Evolutionary conservation across 2,888 invertebrate species (phyloP), one percentile per base, ranked within the genome.

Genomic region (Azorinus chamasolen): DNA sequence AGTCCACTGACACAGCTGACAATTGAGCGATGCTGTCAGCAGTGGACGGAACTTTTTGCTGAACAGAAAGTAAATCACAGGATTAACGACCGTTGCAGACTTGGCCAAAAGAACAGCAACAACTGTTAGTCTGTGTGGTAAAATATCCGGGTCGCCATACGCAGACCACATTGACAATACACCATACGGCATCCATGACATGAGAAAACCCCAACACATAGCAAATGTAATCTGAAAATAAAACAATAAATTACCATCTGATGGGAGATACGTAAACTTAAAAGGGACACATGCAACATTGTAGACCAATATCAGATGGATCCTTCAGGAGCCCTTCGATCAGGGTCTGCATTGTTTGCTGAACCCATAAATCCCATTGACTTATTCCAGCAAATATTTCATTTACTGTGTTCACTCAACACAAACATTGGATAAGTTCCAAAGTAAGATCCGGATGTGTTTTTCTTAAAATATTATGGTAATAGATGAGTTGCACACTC

Each of bases 121-220:
- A 0, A 83, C 51, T 10, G 80, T 80, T 14, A 80, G 16, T 16
- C 82, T 22, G 12, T 79, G 39, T 10, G 82, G 82, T 12, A 84
- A 50, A 0, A 46, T 43, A 0, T 55, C 45, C 10, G 61, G 32
- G 12, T 64, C 62, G 0, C 83, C 84, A 50, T 87, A 87, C 16
- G 87, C 84, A 16, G 84, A 75, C 76, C 82, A 83, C 53, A 87
- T 81, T 43, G 84, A 84, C 10, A 86, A 80, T 1, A 87, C 76
- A 2, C 87, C 83, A 59, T 88, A 88, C 0, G 87, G 88, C 58
- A 83, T 73, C 88, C 88, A 88, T 5, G 83, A 82, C 12, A 80
- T 39, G 12, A 87, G 79, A 55, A 87, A 88, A 16, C 83, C 87
- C 61, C 73, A 76, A 45, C 85, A 85, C 87, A 87, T 87, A 32